Evolutionary conservation across 2,888 invertebrate genomes (phyloP).

Genomic region (Pimpla rufipes): DNA sequence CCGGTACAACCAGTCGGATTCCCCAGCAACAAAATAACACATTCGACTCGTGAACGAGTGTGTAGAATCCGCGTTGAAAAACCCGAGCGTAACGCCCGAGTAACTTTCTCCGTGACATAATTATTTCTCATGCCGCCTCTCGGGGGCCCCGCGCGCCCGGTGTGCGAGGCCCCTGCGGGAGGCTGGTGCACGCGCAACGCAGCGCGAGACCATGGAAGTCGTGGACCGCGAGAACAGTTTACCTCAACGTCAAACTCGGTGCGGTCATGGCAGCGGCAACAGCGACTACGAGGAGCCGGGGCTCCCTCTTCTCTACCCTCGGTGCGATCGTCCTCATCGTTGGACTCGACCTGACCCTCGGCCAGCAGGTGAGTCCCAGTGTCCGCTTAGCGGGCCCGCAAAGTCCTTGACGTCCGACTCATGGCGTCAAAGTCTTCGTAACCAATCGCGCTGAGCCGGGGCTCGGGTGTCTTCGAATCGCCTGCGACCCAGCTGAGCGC

Average conservation of each 20-base stretch:
- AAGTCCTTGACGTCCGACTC: background rate
- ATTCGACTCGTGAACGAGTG: slow-evolving; percentile 36
- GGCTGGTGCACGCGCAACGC: slow-evolving; percentile 65
- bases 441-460: background rate
- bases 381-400: background rate
- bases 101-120: slow-evolving; percentile 73
- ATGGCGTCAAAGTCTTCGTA: background rate
- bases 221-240: slow-evolving; percentile 78
- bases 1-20: background rate
- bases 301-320: slow-evolving; percentile 63
- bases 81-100: slow-evolving; percentile 59
- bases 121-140: slow-evolving; percentile 65
- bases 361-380: slow-evolving; percentile 75
- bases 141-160: background rate
- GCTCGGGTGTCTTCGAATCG: background rate
- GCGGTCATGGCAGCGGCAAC: slow-evolving; percentile 78
- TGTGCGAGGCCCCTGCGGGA: slow-evolving; percentile 62
- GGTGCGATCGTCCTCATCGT: slow-evolving; percentile 69
- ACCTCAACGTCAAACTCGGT: slow-evolving; percentile 80
- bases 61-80: slow-evolving; percentile 40
- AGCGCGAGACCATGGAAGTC: slow-evolving; percentile 74
- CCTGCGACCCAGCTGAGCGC: too few relatives aligned
- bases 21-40: background rate
- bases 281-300: slow-evolving; percentile 68
- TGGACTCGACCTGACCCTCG: slow-evolving; percentile 67